Conservation (phyloP, 2,888 invertebrate genomes). For the Entomobrya multifasciata region DNA sequence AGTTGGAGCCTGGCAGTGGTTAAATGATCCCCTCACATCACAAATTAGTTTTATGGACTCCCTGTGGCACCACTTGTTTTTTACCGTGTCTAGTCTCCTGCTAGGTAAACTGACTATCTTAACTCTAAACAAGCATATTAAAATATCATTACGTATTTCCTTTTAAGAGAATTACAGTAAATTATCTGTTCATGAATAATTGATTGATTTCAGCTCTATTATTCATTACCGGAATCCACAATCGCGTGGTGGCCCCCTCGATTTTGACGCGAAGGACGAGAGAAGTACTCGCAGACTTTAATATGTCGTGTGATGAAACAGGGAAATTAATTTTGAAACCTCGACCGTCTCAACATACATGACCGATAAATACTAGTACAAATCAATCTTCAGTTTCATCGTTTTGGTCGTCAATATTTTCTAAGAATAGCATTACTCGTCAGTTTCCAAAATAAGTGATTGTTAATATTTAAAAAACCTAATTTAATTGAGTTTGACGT, state of each 20-base stretch:
- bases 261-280: slow-evolving; percentile 96
- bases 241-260: slow-evolving; percentile 97
- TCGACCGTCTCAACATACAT: slow-evolving; percentile 84
- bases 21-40: slow-evolving; percentile 96
- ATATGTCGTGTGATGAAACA: slow-evolving; percentile 99
- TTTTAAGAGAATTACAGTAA: too few relatives aligned
- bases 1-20: slow-evolving; percentile 97
- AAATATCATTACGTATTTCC: too few relatives aligned
- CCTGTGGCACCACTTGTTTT: slow-evolving; percentile 95
- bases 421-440: not conserved
- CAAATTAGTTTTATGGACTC: slow-evolving; percentile 95
- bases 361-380: slow-evolving; percentile 45
- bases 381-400: not conserved
- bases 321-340: slow-evolving; percentile 97
- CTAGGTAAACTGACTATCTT: too few relatives aligned
- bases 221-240: slow-evolving; percentile 95
- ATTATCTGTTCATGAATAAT: not conserved
- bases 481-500: too few relatives aligned
- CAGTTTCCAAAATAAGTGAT: not conserved
- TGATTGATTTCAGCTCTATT: slow-evolving; percentile 87
- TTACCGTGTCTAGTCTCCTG: slow-evolving; percentile 92
- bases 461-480: too few relatives aligned
- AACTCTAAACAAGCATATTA: too few relatives aligned
- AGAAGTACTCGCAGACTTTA: slow-evolving; percentile 95
- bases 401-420: not conserved